Evolutionary conservation across 2,888 invertebrate genomes (phyloP), one percentile per base, ranked within the genome.

Genomic region (Drosophila algonquin): DNA sequence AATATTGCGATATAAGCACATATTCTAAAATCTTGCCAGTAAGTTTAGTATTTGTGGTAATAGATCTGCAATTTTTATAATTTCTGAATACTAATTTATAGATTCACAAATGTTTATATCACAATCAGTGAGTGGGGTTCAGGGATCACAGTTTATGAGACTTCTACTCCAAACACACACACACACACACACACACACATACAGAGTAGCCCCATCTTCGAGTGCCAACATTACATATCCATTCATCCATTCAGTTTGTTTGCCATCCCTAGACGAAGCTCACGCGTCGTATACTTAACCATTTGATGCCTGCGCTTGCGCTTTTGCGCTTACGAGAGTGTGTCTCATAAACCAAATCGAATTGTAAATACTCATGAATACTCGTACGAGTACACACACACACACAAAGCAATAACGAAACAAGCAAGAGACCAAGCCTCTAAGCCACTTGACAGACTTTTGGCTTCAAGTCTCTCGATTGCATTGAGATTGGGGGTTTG

Each of bases 401-500:
- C 32, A 40, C 62, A 27, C 51, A 57, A 45, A 62, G 45, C 24
- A 69, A 59, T 30, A 30, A 50, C 67, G 70, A 78, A 64, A 75
- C 56, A 64, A 55, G 55, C 58, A 69, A 63, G 75, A 71, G 75
- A 71, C 89, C 89, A 87, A 87, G 89, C 90, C 87, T 87, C 68
- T 80, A 73, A 84, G 84, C 87, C 90, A 89, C 89, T 89, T 89
- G 87, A 81, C 89, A 75, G 77, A 75, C 76, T 77, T 62, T 45
- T 70, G 69, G 56, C 75, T 58, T 58, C 9, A 53, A 73, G 63
- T 63, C 57, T 47, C 14, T 73, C 73, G 63, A 73, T 73, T 73
- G 63, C 71, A 72, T 61, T 73, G 73, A 57, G 58, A 59, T 70
- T 75, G 61, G 62, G 24, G 70, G 54, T 60, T 61, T 71, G 62